Conservation (phyloP, 2,888 invertebrate species). For the Gymnosoma rotundatum region DNA sequence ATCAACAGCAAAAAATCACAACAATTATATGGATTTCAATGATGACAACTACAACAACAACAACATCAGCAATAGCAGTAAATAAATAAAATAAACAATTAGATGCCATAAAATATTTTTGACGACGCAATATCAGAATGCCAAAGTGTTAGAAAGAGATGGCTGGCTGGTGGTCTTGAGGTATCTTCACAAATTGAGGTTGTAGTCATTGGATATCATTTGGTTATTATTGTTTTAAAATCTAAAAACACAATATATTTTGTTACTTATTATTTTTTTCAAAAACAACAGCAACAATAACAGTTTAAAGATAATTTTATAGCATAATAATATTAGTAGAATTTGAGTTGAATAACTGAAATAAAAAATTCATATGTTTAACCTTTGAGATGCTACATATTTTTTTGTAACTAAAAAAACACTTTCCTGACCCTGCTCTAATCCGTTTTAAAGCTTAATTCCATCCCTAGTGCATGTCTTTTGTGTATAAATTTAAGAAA, state of each 20-base stretch:
- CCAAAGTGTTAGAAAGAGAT: not conserved
- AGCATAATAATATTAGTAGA: not conserved
- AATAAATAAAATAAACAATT: slow-evolving; percentile 59
- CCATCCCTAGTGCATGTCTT: too few species aligned
- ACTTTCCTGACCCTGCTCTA: too few species aligned
- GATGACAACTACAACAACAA: slow-evolving; percentile 31
- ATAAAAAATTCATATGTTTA: slow-evolving; percentile 21
- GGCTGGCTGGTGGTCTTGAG: not conserved
- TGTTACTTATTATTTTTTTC: slow-evolving; percentile 4
- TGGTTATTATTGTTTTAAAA: slow-evolving; percentile 58
- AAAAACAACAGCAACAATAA: slow-evolving; percentile 34
- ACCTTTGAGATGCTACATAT: slow-evolving; percentile 13
- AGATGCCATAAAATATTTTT: slow-evolving; percentile 53
- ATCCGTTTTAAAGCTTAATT: too few species aligned
- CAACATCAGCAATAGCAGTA: slow-evolving; percentile 1
- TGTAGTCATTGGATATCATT: slow-evolving; percentile 68
- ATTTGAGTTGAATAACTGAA: slow-evolving; percentile 49
- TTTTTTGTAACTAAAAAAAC: too few species aligned
- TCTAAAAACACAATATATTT: slow-evolving; percentile 21
- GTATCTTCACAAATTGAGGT: slow-evolving; percentile 52
- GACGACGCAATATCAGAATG: slow-evolving; percentile 31
- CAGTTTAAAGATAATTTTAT: slow-evolving; percentile 38
- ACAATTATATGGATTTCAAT: slow-evolving; percentile 64
- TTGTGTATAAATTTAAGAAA: too few species aligned
- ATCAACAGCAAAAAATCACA: slow-evolving; percentile 42